A percentile compares a stretch with the other conserved stretches of the same genome.
Evolutionary conservation across 2,888 invertebrate species (phyloP).

Genomic region (Abrostola triplasia): DNA sequence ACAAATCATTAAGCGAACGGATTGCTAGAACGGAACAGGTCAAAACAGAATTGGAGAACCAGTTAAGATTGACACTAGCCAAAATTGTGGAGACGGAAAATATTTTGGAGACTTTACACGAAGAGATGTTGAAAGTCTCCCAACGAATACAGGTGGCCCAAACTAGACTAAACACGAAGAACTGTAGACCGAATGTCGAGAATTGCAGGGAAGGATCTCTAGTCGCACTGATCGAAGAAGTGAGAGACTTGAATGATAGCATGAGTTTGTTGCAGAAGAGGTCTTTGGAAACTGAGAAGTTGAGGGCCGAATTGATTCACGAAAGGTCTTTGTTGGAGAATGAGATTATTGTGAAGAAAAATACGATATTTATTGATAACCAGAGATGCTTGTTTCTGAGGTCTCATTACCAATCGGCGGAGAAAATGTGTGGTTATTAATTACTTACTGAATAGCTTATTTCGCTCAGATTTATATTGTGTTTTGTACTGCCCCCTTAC

Average conservation of each 20-base stretch:
- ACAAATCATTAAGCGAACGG: slow-evolving; percentile 91
- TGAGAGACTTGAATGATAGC: slow-evolving; percentile 79
- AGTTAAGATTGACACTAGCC: slow-evolving; percentile 86
- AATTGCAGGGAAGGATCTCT: slow-evolving; percentile 83
- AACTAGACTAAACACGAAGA: slow-evolving; percentile 81
- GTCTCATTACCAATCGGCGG: slow-evolving; percentile 82
- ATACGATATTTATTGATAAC: slow-evolving; percentile 78
- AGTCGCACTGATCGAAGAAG: slow-evolving; percentile 79
- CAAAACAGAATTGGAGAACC: slow-evolving; percentile 91
- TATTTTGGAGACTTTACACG: slow-evolving; percentile 77
- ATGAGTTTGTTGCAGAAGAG: slow-evolving; percentile 79
- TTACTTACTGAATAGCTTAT: background rate
- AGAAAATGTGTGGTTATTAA: slow-evolving; percentile 82
- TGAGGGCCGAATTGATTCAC: slow-evolving; percentile 79
- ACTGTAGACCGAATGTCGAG: slow-evolving; percentile 78
- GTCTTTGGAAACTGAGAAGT: slow-evolving; percentile 77
- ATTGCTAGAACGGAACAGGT: slow-evolving; percentile 93
- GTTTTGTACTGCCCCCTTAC: too few relatives aligned
- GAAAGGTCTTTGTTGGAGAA: slow-evolving; percentile 79
- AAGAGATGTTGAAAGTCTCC: slow-evolving; percentile 79
- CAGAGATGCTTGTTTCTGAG: slow-evolving; percentile 79
- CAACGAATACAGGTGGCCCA: slow-evolving; percentile 83
- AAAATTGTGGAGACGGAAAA: slow-evolving; percentile 84
- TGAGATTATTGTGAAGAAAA: slow-evolving; percentile 83
- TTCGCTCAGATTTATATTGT: background rate